Base-by-base conservation (phyloP, 2,797 vertebrate species). In the Agapornis canus region DNA sequence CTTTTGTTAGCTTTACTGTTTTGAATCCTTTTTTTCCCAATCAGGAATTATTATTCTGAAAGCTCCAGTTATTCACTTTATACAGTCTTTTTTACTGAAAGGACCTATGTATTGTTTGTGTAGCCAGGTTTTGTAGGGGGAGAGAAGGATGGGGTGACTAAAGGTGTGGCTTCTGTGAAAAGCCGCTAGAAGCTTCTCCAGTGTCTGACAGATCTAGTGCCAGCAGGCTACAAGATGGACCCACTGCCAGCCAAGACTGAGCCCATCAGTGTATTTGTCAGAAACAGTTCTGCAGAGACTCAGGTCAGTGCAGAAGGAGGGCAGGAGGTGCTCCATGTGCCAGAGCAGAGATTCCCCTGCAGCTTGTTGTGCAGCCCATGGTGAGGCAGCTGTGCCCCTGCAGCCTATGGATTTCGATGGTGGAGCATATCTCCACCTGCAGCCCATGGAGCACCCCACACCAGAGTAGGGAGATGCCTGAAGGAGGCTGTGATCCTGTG, bases 1-100 rank as follows among this genome's bases (percentile, higher is more conserved):
- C 71, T 93, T 97, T 97, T 95, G 87, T 96, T 81, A 91, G 79
- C 40, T 96, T 97, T 89, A 85, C 63, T 71, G 19, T 95, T 97
- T 97, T 88, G 94, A 96, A 84, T 91, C 20, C 77, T 51, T 96
- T 96, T 52, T 49, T 52, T 49, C 61, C 23, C 66, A 42, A 78
- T 48, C 57, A 86, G 88, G 48, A 77, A 95, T 89, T 81, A 91
- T 93, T 96, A 93, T 96, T 95, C 94, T 95, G 71, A 86, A 94
- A 68, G 81, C 79, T 95, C 54, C 83, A 70, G 70, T 78, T 95
- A 95, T 89, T 96, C 87, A 82, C 35, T 92, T 94, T 85, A 90
- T 35, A 35, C 9, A 35, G 35, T 95, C 95, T 73, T 82, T 96
- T 96, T 96, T 76, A 94, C 57, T 73, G 87, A 91, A 96, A 96